Evolutionary conservation across 2,113 vertebrate genomes (phyloP), one percentile per base, ranked within the genome.

Genomic region (Bathybates hornii): DNA sequence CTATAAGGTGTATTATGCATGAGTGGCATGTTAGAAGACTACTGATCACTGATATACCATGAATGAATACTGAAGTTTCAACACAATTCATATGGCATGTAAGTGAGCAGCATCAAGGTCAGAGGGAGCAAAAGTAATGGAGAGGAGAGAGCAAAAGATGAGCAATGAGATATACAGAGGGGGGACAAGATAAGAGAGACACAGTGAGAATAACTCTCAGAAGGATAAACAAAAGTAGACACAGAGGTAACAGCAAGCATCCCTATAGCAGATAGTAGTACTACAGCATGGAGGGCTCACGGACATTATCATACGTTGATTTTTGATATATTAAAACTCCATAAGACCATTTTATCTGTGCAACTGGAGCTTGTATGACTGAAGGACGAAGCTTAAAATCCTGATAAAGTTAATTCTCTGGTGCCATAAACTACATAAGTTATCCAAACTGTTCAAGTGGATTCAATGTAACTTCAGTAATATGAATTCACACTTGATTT

Each of bases 101-200:
- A 78, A 50, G 29, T 24, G 17, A 79, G 81, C 63, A 13, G 41
- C 45, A 84, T 87, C 71, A 91, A 91, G 87, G 87, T 94, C 86
- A 90, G 59, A 89, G 52, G 61, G 87, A 48, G 76, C 11, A 34
- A 56, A 86, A 54, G 54, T 86, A 84, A 91, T 63, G 38, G 63
- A 63, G 76, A 80, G 36, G 21, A n/a, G n/a, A 54, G 81, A 86
- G 24, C 29, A 54, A 80, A 86, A 80, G 91, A 84, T 76, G 53
- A 83, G 53, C 17, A n/a, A 14, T 57, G 38, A 86, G 85, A 86
- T 32, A 66, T 17, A 88, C 45, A 43, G 83, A 52, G n/a, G 24
- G 50, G 56, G 52, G 50, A 36, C 2, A 5, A 81, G 89, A 88
- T 88, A 89, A 84, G 61, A 21, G 79, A 79, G 71, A 80, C 21